These are phyloP conservation scores for Mormyrus proboscirostris DNA, from an alignment of 2,797 vertebrate species.

Conservation along the genomic window DNA sequence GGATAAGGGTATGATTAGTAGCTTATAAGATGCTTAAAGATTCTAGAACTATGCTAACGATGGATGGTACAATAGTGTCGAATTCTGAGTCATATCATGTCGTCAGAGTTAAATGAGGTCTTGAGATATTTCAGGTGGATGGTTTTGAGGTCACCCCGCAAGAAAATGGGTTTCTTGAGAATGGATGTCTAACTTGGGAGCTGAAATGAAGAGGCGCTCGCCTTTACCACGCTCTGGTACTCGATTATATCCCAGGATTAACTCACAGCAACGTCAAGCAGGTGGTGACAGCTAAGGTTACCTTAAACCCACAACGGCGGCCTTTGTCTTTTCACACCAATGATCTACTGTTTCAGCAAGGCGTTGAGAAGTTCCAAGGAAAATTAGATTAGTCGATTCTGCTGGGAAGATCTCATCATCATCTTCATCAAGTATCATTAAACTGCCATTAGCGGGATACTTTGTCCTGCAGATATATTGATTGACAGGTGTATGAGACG, in stretches of 20 bases:
- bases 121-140: conserved; percentile 6
- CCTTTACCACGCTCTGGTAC: not conserved
- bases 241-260: conserved; percentile 14
- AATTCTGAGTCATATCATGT: not conserved
- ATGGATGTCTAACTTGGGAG: not conserved
- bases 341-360: not conserved
- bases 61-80: not conserved
- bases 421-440: conserved; percentile 6
- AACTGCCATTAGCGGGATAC: not conserved
- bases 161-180: not conserved
- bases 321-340: conserved; percentile 17
- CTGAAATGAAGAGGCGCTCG: not conserved
- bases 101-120: not conserved
- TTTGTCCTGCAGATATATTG: not conserved
- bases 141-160: not conserved
- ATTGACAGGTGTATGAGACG: not conserved
- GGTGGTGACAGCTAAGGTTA: conserved; percentile 14
- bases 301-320: not conserved
- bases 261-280: conserved; percentile 36
- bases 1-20: not conserved
- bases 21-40: conserved; percentile 7
- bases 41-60: not conserved
- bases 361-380: not conserved
- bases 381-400: not conserved
- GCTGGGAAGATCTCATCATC: not conserved